Conservation (phyloP, 2,113 vertebrate genomes). For the Nettapus auritus region DNA sequence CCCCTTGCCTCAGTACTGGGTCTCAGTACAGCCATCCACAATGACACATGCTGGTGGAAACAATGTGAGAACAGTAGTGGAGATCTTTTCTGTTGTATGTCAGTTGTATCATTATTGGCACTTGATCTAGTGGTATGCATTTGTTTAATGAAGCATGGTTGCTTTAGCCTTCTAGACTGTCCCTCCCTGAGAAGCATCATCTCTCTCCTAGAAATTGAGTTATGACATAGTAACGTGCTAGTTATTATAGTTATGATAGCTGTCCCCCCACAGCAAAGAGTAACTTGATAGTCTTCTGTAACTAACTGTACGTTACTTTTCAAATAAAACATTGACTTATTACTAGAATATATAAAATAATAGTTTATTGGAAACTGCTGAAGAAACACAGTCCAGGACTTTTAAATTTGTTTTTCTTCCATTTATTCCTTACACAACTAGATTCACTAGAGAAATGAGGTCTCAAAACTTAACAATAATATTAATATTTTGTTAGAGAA, state of each 20-base stretch:
- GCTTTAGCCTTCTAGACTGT: conserved; percentile 71
- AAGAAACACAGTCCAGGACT: background rate
- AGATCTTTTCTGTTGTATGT: conserved; percentile 43
- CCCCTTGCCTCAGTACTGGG: background rate
- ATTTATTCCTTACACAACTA: background rate
- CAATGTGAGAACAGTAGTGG: conserved; percentile 15
- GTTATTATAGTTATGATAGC: conserved; percentile 66
- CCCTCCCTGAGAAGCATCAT: conserved; percentile 58
- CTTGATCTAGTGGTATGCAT: conserved; percentile 71
- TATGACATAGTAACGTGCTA: conserved; percentile 48
- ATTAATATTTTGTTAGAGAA: background rate
- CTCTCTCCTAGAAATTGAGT: conserved; percentile 65
- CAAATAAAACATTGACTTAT: background rate
- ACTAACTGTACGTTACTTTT: conserved; percentile 5
- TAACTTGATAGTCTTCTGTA: conserved; percentile 41
- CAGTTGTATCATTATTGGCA: conserved; percentile 66
- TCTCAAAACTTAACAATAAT: background rate
- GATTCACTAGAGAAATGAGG: background rate
- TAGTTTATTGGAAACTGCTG: conserved; percentile 10
- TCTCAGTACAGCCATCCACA: background rate
- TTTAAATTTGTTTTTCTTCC: background rate
- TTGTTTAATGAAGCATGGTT: conserved; percentile 76
- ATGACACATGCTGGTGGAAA: conserved; percentile 18
- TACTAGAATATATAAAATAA: background rate
- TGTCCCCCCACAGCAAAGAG: conserved; percentile 21